Evolutionary conservation across 2,888 invertebrate species (phyloP).

Genomic region (Archips crataeganus): DNA sequence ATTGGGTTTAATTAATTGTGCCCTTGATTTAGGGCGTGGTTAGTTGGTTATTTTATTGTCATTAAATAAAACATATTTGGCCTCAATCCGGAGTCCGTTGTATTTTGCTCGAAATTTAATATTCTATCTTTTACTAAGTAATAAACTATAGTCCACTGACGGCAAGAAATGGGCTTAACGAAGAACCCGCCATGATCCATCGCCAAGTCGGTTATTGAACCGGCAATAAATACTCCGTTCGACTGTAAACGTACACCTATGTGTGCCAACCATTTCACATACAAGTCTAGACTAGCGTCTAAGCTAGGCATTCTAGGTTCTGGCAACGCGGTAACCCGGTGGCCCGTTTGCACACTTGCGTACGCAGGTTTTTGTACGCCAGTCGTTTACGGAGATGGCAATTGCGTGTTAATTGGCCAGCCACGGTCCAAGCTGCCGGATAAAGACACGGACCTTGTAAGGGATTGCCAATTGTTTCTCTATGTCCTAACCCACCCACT

Average conservation of each 20-base stretch:
- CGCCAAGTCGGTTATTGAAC: constrained; percentile 7
- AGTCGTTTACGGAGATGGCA: constrained; percentile 54
- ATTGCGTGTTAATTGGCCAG: constrained; percentile 49
- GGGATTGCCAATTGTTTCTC: not conserved
- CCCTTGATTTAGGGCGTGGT: not conserved
- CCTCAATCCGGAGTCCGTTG: constrained; percentile 3
- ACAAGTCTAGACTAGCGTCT: constrained; percentile 53
- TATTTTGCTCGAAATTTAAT: not conserved
- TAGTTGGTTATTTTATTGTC: not conserved
- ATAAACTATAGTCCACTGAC: not conserved
- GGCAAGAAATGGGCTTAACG: not conserved
- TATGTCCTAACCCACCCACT: constrained; percentile 2
- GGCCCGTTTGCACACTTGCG: constrained; percentile 75
- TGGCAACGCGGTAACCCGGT: constrained; percentile 74
- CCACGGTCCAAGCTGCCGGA: constrained; percentile 18
- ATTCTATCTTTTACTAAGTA: constrained; percentile 3
- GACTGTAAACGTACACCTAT: constrained; percentile 48
- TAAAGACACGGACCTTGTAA: constrained; percentile 4
- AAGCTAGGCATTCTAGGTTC: constrained; percentile 64
- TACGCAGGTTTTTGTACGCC: constrained; percentile 54
- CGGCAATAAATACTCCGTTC: constrained; percentile 23
- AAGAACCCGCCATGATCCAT: not conserved
- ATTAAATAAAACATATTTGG: not conserved
- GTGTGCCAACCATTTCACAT: constrained; percentile 63
- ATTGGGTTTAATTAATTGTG: not conserved